These are phyloP conservation scores for Mylabris phalerata DNA, from an alignment of 1,140 invertebrate genomes.

Conservation along the genomic window DNA sequence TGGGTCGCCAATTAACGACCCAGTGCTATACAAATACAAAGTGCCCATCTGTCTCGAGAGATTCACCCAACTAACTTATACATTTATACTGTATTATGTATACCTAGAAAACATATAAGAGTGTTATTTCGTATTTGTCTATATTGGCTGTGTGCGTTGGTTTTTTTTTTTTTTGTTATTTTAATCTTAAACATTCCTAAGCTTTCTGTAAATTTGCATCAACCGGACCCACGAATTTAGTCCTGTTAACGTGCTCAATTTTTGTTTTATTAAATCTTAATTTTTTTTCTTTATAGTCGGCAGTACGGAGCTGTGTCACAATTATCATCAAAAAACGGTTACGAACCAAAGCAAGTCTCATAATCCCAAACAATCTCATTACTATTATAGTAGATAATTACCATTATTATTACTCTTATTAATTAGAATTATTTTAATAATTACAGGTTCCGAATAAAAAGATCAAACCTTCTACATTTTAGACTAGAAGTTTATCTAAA, in stretches of 20 bases:
- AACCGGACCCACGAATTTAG: background rate
- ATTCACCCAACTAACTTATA: background rate
- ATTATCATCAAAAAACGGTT: slow-evolving; percentile 14
- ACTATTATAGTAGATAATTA: too few species aligned
- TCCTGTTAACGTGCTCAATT: background rate
- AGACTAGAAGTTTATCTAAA: too few species aligned
- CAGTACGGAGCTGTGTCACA: slow-evolving; percentile 27
- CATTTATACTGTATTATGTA: slow-evolving; percentile 11
- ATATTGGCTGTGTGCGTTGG: slow-evolving; percentile 32
- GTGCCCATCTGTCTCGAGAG: background rate
- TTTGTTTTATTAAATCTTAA: too few species aligned
- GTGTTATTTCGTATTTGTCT: slow-evolving; percentile 32
- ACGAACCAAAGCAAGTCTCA: background rate
- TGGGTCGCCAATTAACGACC: slow-evolving; percentile 3
- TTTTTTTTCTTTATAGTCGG: background rate
- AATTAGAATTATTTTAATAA: too few species aligned
- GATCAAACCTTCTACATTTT: too few species aligned
- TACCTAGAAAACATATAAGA: slow-evolving; percentile 18
- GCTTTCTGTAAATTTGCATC: slow-evolving; percentile 14
- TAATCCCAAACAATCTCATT: slow-evolving; percentile 1
- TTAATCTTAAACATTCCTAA: slow-evolving; percentile 14
- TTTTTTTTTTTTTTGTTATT: too few species aligned
- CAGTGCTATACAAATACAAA: slow-evolving; percentile 21
- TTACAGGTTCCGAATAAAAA: too few species aligned
- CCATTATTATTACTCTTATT: too few species aligned